phyloP scores from a whole-genome alignment of 2,888 invertebrate species.

The Zeuzera pyrina region DNA sequence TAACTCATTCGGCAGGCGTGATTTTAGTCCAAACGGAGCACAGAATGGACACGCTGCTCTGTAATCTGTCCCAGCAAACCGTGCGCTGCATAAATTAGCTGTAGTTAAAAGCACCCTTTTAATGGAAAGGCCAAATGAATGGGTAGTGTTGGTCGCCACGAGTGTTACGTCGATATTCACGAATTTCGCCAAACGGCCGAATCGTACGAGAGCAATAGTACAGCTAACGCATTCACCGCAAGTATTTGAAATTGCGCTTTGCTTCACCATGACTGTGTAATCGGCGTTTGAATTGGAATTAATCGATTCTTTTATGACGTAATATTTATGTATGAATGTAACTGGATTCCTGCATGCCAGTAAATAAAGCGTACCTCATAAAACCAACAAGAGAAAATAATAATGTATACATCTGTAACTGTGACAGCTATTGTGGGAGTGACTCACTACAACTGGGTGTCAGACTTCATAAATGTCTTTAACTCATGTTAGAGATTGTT shows the following conservation, averaged over 20 bases:
- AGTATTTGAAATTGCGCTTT: conserved; percentile 43
- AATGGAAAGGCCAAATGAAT: conserved; percentile 64
- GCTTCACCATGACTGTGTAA: conserved; percentile 25
- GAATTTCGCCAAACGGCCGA: conserved; percentile 15
- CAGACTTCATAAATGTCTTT: no score
- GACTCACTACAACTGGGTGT: no score
- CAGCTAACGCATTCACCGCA: conserved; percentile 32
- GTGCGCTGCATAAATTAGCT: conserved; percentile 65
- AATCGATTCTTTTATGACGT: conserved; percentile 24
- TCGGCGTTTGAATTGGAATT: conserved; percentile 27
- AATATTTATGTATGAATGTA: no score
- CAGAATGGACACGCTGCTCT: conserved; percentile 49
- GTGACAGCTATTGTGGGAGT: no score
- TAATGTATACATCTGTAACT: no score
- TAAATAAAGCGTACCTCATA: no score
- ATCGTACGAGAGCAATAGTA: conserved; percentile 34
- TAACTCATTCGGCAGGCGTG: conserved; percentile 44
- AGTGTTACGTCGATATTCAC: neutral
- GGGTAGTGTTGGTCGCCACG: conserved; percentile 26
- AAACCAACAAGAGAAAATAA: no score
- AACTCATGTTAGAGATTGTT: no score
- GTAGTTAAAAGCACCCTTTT: conserved; percentile 67
- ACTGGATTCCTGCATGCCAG: no score
- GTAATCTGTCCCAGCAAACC: conserved; percentile 63
- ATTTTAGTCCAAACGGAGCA: conserved; percentile 38